phyloP scores from a whole-genome alignment of 1,140 invertebrate species.

The Drosophila nebulosa region DNA sequence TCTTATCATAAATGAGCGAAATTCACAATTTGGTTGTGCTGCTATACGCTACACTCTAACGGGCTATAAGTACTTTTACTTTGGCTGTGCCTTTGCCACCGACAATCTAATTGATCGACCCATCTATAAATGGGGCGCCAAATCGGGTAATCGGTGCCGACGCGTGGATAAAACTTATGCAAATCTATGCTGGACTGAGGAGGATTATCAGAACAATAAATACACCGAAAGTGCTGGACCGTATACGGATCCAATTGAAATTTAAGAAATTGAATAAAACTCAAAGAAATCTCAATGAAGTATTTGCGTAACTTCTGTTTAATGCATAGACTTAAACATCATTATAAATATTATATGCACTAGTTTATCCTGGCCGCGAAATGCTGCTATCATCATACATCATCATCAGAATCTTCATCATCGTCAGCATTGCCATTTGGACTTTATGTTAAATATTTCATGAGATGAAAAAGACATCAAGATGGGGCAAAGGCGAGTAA shows the following conservation, averaged over 20 bases:
- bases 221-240: not conserved
- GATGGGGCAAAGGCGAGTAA: slow-evolving; percentile 15
- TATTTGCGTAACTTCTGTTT: no score
- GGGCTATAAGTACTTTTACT: not conserved
- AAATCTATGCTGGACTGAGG: slow-evolving; percentile 12
- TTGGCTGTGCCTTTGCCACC: slow-evolving; percentile 38
- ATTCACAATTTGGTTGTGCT: slow-evolving; percentile 29
- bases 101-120: slow-evolving; percentile 8
- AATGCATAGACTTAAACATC: not conserved
- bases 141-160: not conserved
- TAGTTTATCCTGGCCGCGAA: not conserved
- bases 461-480: slow-evolving; percentile 25
- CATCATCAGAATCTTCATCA: slow-evolving; percentile 13
- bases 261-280: not conserved
- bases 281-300: no score
- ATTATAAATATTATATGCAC: not conserved
- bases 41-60: not conserved
- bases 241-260: not conserved
- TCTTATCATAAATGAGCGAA: slow-evolving; percentile 33
- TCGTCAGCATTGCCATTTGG: slow-evolving; percentile 31
- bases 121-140: slow-evolving; percentile 24
- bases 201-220: slow-evolving; percentile 7
- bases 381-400: not conserved
- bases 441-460: slow-evolving; percentile 63
- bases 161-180: slow-evolving; percentile 1